Evolutionary conservation across 1,140 invertebrate species (phyloP).

Genomic region (Calephelis virginiensis): DNA sequence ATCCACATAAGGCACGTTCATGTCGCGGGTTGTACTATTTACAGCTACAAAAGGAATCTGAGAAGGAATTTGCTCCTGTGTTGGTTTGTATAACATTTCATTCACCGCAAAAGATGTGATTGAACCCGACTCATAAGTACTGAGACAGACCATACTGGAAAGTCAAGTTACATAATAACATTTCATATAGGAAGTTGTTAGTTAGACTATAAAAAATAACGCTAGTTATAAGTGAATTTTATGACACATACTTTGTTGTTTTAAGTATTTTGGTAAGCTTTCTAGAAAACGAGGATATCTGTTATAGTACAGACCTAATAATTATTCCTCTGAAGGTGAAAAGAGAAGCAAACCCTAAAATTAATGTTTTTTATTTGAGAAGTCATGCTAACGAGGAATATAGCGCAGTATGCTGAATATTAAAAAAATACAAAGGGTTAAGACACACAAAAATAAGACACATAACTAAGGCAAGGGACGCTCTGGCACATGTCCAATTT

Average conservation of each 20-base stretch:
- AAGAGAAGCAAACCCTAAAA: no score
- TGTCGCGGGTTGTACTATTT: no score
- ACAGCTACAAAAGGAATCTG: background rate
- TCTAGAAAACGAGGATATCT: no score
- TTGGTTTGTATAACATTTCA: constrained; percentile 12
- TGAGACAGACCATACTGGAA: background rate
- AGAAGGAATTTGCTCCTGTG: constrained; percentile 1
- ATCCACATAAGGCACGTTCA: no score
- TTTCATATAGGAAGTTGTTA: background rate
- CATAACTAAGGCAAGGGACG: constrained; percentile 1
- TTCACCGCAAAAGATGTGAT: constrained; percentile 13
- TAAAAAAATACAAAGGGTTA: constrained; percentile 13
- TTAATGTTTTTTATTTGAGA: no score
- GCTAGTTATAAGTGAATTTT: no score
- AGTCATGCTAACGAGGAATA: constrained; percentile 5
- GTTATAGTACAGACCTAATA: no score
- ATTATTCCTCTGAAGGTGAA: no score
- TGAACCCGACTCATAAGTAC: background rate
- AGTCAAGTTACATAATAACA: constrained; percentile 1
- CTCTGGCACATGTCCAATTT: background rate
- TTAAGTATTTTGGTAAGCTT: no score
- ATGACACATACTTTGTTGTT: no score
- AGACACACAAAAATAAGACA: constrained; percentile 1
- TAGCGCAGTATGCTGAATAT: constrained; percentile 25
- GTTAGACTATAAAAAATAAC: background rate